Percentiles rank a stretch among this genome's conserved stretches.
phyloP scores from a whole-genome alignment of 1,140 invertebrate genomes.

The Melipona quadrifasciata region DNA sequence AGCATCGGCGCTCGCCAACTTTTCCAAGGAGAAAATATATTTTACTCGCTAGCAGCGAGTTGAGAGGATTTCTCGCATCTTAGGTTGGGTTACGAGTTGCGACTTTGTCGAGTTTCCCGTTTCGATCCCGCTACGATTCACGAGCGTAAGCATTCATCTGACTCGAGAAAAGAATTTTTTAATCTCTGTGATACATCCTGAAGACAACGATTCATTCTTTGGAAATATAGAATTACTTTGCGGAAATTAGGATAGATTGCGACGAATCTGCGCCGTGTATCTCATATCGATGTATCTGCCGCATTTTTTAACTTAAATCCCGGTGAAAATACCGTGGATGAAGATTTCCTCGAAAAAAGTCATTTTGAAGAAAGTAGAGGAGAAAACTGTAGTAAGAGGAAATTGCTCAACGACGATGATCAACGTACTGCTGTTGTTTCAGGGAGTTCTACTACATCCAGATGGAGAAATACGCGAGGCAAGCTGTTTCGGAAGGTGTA shows the following conservation, averaged over 20 bases:
- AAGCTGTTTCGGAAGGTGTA: slow-evolving; percentile 97
- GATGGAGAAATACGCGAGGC: slow-evolving; percentile 99
- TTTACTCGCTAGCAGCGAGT: neutral
- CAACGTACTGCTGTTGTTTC: slow-evolving; percentile 80
- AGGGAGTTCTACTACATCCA: slow-evolving; percentile 99
- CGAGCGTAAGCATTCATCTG: too few relatives aligned
- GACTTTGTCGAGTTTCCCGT: neutral
- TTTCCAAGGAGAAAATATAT: slow-evolving; percentile 23
- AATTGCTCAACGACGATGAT: neutral
- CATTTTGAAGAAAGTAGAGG: neutral
- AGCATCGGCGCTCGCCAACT: neutral
- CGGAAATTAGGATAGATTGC: too few relatives aligned
- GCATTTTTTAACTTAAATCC: neutral
- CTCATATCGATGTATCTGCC: neutral
- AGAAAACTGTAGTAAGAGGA: neutral
- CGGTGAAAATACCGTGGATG: neutral
- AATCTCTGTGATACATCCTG: too few relatives aligned
- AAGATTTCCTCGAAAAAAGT: neutral
- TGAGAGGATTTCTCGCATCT: neutral
- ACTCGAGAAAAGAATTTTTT: too few relatives aligned
- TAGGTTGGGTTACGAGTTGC: neutral
- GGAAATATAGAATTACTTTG: too few relatives aligned
- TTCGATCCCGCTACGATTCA: too few relatives aligned
- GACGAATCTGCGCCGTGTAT: neutral
- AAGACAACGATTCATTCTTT: too few relatives aligned